phyloP scores from a whole-genome alignment of 2,888 invertebrate genomes.

The Belgica antarctica region DNA sequence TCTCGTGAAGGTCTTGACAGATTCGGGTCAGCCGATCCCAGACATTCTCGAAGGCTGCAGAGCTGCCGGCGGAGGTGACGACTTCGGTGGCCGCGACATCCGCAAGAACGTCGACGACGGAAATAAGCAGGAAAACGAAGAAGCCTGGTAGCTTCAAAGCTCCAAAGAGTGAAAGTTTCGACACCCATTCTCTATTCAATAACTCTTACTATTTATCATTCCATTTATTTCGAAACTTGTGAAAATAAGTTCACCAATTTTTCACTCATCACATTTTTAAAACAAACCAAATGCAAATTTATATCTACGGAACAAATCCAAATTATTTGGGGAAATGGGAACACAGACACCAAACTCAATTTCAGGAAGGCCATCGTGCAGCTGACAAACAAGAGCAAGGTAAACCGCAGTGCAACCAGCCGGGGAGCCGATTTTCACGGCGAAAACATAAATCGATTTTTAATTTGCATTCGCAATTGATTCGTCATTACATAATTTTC shows the following conservation, averaged over 20 bases:
- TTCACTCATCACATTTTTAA: background rate
- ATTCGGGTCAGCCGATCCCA: too few relatives aligned
- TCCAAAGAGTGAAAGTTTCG: too few relatives aligned
- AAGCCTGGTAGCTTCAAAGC: too few relatives aligned
- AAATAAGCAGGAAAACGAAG: too few relatives aligned
- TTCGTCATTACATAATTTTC: slow-evolving; percentile 9
- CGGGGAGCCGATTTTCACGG: background rate
- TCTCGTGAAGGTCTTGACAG: too few relatives aligned
- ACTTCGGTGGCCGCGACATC: too few relatives aligned
- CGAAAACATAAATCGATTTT: slow-evolving; percentile 26
- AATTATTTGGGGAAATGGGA: slow-evolving; percentile 63
- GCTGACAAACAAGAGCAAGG: slow-evolving; percentile 94
- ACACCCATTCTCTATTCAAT: background rate
- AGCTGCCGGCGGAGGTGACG: too few relatives aligned
- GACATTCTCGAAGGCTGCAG: too few relatives aligned
- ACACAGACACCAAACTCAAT: slow-evolving; percentile 95
- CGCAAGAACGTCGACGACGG: too few relatives aligned
- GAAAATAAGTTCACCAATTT: background rate
- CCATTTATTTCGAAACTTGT: background rate
- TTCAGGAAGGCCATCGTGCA: slow-evolving; percentile 98
- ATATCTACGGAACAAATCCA: background rate
- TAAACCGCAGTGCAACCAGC: too few relatives aligned
- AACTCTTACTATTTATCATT: background rate
- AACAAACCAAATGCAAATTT: background rate
- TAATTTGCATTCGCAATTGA: slow-evolving; percentile 17